These are phyloP conservation scores for Meta bourneti DNA, from an alignment of 2,888 invertebrate genomes.

Conservation along the genomic window DNA sequence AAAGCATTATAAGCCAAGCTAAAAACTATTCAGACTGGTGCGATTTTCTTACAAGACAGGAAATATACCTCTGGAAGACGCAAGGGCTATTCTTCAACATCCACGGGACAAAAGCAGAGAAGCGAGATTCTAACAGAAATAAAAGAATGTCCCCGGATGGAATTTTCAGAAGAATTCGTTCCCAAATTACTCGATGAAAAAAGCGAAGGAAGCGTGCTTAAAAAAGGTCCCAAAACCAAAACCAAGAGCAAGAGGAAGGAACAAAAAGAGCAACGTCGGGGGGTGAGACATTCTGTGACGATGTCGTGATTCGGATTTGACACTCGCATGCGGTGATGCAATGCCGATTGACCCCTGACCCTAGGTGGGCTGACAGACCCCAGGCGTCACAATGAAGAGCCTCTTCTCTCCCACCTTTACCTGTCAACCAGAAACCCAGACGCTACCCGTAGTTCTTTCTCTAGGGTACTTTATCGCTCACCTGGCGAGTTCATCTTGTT, in stretches of 20 bases:
- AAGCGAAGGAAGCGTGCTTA: slow-evolving; percentile 22
- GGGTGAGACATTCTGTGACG: slow-evolving; percentile 67
- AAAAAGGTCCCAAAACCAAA: slow-evolving; percentile 39
- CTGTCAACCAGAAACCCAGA: slow-evolving; percentile 58
- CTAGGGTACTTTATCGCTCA: slow-evolving; percentile 44
- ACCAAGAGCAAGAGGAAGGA: slow-evolving; percentile 3
- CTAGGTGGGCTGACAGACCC: slow-evolving; percentile 61
- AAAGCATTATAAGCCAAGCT: too few species aligned
- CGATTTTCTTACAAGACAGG: too few species aligned
- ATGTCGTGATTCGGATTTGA: slow-evolving; percentile 74
- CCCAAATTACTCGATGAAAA: slow-evolving; percentile 10
- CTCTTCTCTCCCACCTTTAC: slow-evolving; percentile 64
- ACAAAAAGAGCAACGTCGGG: slow-evolving; percentile 47
- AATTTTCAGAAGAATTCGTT: neutral
- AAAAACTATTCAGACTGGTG: too few species aligned
- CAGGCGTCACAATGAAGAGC: slow-evolving; percentile 53
- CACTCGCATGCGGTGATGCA: slow-evolving; percentile 70
- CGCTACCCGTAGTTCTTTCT: neutral
- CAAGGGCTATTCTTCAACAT: too few species aligned
- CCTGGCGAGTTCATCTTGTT: slow-evolving; percentile 41
- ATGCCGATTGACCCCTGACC: slow-evolving; percentile 68
- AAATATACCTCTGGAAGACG: too few species aligned
- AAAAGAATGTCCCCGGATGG: too few species aligned
- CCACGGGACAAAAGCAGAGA: too few species aligned
- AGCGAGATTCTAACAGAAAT: too few species aligned